Evolutionary conservation across 2,888 invertebrate species (phyloP).

Genomic region (Sabatieria punctata): DNA sequence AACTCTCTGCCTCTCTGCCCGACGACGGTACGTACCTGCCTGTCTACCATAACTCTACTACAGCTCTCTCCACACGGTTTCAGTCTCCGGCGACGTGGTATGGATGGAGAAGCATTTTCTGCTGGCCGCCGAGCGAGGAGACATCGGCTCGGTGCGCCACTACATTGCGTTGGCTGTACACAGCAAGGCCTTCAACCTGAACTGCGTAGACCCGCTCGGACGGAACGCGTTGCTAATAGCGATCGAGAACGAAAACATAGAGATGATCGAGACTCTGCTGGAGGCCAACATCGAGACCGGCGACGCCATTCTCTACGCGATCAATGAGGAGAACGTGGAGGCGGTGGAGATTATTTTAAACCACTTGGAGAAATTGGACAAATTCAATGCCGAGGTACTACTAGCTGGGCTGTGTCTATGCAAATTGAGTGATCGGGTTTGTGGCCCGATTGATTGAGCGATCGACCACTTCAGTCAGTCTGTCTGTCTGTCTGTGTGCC

Average conservation of each 20-base stretch:
- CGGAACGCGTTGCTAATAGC: slow-evolving; percentile 71
- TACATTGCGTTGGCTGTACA: slow-evolving; percentile 16
- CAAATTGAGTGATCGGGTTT: neutral
- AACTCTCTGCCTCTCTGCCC: too few relatives aligned
- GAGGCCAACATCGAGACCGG: slow-evolving; percentile 56
- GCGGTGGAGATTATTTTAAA: slow-evolving; percentile 88
- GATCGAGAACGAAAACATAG: slow-evolving; percentile 83
- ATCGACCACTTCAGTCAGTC: too few relatives aligned
- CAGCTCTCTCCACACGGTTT: too few relatives aligned
- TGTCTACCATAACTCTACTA: too few relatives aligned
- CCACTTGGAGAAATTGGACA: slow-evolving; percentile 54
- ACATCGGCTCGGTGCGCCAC: slow-evolving; percentile 61
- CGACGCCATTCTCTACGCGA: slow-evolving; percentile 53
- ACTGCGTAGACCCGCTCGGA: slow-evolving; percentile 82
- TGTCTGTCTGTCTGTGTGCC: too few relatives aligned
- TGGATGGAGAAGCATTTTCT: slow-evolving; percentile 75
- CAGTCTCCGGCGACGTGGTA: too few relatives aligned
- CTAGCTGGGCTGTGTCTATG: too few relatives aligned
- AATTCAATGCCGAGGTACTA: slow-evolving; percentile 21
- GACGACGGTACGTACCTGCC: too few relatives aligned
- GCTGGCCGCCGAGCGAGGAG: slow-evolving; percentile 76
- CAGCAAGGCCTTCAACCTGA: slow-evolving; percentile 51
- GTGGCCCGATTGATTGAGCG: neutral
- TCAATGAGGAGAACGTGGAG: slow-evolving; percentile 88
- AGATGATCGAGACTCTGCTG: slow-evolving; percentile 79